Evolutionary conservation across 2,888 invertebrate genomes (phyloP), one percentile per base, ranked within the genome.

Genomic region (Mimachlamys varia): DNA sequence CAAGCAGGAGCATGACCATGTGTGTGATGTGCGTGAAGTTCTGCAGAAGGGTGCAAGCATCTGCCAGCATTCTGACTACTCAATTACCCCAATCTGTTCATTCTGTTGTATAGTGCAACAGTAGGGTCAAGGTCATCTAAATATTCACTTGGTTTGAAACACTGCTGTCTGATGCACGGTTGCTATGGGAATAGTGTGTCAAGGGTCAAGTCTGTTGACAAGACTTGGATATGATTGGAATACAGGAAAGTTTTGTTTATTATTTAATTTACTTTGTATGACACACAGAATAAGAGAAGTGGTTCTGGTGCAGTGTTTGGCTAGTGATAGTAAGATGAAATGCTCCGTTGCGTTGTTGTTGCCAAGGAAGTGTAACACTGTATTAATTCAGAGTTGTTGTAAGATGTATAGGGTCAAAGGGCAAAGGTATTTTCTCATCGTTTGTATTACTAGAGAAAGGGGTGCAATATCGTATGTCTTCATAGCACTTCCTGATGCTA

Each of bases 21-120:
- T 76, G 27, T 76, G 33, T 33, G 76, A 76, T 76, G 33, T 76
- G 76, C 76, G 12, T 76, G 76, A 33, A 13, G 27, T 62, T 62
- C 62, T 22, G 1, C 0, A n/a, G 62, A 1, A 62, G 62, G 62
- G 0, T 22, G 33, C 7, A 13, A 22, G 76, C 3, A 10, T 33
- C 27, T 76, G 76, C 76, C 76, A 76, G 76, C 13, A 15, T 76
- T 27, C 76, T 76, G 76, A 76, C 76, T 33, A 33, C 76, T 33
- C 76, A 27, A 76, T 76, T 76, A 76, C 76, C 33, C 13, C 15
- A 76, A 76, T 76, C 76, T 76, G 76, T 76, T 76, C 27, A 76
- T 76, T 76, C 33, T 76, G 76, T 10, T 76, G 33, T 10, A 76
- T 76, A 27, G 76, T 76, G 33, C 76, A 76, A 27, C 76, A 76